These are phyloP conservation scores for Antheraea yamamai DNA, from an alignment of 2,888 invertebrate species.

Conservation along the genomic window DNA sequence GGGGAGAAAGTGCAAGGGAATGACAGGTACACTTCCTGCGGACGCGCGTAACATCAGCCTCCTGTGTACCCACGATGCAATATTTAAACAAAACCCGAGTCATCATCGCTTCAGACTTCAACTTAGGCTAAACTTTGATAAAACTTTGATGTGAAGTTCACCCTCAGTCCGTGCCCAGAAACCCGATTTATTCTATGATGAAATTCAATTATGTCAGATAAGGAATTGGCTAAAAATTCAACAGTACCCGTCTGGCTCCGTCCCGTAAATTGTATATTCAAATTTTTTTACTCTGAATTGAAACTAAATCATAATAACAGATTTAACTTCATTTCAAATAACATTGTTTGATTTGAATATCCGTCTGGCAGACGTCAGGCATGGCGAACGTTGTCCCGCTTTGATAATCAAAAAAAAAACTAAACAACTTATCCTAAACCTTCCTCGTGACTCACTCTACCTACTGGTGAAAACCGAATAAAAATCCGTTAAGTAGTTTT, in stretches of 20 bases:
- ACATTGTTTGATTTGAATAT: too few relatives aligned
- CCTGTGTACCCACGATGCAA: background rate
- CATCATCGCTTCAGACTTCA: background rate
- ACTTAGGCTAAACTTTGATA: conserved; percentile 3
- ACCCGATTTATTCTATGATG: conserved; percentile 71
- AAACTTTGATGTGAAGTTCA: conserved; percentile 45
- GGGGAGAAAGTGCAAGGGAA: too few relatives aligned
- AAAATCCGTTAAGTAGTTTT: too few relatives aligned
- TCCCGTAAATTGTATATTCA: conserved; percentile 35
- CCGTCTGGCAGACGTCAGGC: too few relatives aligned
- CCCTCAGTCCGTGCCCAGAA: conserved; percentile 67
- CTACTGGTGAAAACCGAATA: too few relatives aligned
- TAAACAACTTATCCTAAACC: too few relatives aligned
- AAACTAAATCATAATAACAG: too few relatives aligned
- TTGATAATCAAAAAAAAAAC: too few relatives aligned
- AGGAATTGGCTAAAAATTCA: conserved; percentile 77
- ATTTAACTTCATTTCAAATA: too few relatives aligned
- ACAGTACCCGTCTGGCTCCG: conserved; percentile 50
- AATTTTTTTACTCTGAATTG: conserved; percentile 14
- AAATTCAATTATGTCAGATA: conserved; percentile 77
- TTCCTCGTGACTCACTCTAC: too few relatives aligned
- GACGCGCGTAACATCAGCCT: background rate
- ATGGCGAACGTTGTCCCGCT: too few relatives aligned
- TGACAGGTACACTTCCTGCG: too few relatives aligned
- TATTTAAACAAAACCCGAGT: background rate